Evolutionary conservation across 2,888 invertebrate species (phyloP).

Genomic region (Cremastobaeus sp.): DNA sequence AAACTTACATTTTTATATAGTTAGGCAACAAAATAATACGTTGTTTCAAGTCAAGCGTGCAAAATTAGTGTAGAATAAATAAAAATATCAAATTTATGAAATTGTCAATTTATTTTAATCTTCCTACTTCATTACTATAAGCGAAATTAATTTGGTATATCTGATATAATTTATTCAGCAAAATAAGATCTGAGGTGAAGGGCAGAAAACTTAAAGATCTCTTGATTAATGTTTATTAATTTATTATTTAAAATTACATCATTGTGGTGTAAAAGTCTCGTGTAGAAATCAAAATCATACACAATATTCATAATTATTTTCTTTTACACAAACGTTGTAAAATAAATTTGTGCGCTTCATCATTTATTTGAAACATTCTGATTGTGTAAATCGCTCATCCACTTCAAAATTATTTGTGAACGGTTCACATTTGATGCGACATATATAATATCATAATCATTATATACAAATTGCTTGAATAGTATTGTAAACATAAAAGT

Average conservation of each 20-base stretch:
- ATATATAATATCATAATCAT: conserved; percentile 24
- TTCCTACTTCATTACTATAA: too few relatives aligned
- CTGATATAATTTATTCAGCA: neutral
- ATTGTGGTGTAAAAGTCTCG: conserved; percentile 7
- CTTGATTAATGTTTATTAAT: too few relatives aligned
- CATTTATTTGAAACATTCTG: conserved; percentile 20
- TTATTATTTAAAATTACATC: conserved; percentile 43
- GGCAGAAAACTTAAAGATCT: too few relatives aligned
- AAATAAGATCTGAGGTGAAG: too few relatives aligned
- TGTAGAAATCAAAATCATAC: conserved; percentile 5
- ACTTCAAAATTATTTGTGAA: too few relatives aligned
- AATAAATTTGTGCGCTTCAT: conserved; percentile 42
- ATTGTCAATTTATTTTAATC: too few relatives aligned
- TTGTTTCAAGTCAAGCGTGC: too few relatives aligned
- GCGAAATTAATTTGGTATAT: too few relatives aligned
- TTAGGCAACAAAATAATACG: too few relatives aligned
- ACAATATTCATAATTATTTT: conserved; percentile 13
- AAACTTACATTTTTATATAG: too few relatives aligned
- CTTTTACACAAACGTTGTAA: conserved; percentile 3
- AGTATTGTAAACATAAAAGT: too few relatives aligned
- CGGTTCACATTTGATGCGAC: conserved; percentile 25
- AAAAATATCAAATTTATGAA: conserved; percentile 23
- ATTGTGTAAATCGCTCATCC: conserved; percentile 25
- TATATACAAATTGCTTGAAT: conserved; percentile 5
- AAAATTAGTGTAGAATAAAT: conserved; percentile 46